phyloP scores from a whole-genome alignment of 2,797 vertebrate species.

The Tokudaia tokunoshimensis region DNA sequence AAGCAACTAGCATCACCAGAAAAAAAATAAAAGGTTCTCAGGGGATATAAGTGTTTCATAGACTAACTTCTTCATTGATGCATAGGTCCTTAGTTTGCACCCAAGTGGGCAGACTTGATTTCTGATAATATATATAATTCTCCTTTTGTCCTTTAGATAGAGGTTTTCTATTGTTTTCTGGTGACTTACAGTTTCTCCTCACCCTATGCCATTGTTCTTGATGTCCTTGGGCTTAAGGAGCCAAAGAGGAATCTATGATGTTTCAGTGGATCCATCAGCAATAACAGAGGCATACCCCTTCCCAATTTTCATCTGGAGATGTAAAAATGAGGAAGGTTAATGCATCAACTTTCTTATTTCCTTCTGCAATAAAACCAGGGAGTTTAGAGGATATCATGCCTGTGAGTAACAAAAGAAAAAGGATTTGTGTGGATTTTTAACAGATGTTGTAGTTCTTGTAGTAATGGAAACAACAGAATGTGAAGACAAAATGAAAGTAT shows the following conservation, averaged over 20 bases:
- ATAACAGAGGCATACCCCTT: background rate
- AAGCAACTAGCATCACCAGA: background rate
- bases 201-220: background rate
- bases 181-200: background rate
- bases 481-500: background rate
- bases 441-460: background rate
- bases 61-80: background rate
- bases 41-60: background rate
- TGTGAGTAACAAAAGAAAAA: background rate
- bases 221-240: background rate
- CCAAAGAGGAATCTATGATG: background rate
- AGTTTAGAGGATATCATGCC: background rate
- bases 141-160: background rate
- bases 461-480: background rate
- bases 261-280: background rate
- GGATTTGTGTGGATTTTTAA: background rate
- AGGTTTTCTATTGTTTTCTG: background rate
- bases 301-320: too few species aligned
- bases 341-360: background rate
- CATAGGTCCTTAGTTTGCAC: background rate
- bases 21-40: background rate
- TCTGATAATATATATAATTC: too few species aligned
- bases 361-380: background rate
- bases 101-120: background rate
- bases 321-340: background rate